Evolutionary conservation across 2,113 vertebrate species (phyloP), one percentile per base, ranked within the genome.

Genomic region (Grammomys surdaster): DNA sequence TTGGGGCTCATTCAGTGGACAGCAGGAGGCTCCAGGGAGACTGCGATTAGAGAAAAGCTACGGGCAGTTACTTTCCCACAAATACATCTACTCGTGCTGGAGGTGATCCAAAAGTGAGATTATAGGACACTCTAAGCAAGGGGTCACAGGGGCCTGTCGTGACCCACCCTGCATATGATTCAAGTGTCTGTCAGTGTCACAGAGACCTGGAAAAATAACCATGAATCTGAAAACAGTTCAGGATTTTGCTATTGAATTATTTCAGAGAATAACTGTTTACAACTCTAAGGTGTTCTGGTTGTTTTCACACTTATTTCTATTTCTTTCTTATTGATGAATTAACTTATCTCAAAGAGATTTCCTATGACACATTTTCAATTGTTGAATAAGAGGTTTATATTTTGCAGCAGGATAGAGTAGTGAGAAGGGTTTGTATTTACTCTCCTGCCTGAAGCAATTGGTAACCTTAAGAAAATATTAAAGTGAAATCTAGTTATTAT

Each of bases 251-350:
- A 36, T 63, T 93, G 67, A 46, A 60, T 86, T 95, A 46, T 76
- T 85, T 96, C 73, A 86, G 3, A 70, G 86, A 86, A 46, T 36
- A 84, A n/a, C 85, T 72, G 84, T 91, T 91, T 95, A 73, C 11
- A 48, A 1, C 6, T 89, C 58, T 88, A 78, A 69, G 80, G 89
- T 92, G 43, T 82, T 95, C 24, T 89, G 67, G 8, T 88, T 81
- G 22, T 92, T 54, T 63, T 90, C 10, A 36, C 16, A 54, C 14
- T 88, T 85, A 24, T 9, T 73, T 77, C 20, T 89, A 40, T 91
- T 95, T 96, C 31, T 89, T 86, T 90, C 36, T 69, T 91, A 11
- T 76, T 90, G 31, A 51, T 93, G 56, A 31, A 48, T 43, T 72
- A 65, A 85, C 20, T 94, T 90, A 24, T 20, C 24, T 90, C 16